Evolutionary conservation across 2,888 invertebrate species (phyloP).

Genomic region (Lydus trimaculatus): DNA sequence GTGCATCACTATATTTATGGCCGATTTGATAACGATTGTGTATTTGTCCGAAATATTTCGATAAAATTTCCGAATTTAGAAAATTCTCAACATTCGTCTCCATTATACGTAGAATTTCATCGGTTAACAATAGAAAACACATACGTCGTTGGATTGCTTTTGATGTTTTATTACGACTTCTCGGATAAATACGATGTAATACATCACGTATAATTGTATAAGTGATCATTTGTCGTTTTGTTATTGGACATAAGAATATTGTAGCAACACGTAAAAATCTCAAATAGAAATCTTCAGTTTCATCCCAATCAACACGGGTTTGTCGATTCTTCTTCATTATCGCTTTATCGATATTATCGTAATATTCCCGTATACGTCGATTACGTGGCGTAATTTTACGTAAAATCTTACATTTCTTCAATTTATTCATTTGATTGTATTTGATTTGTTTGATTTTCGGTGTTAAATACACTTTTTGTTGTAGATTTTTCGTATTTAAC

Average conservation of each 20-base stretch:
- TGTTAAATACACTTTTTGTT: conserved; percentile 28
- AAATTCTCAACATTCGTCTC: conserved; percentile 33
- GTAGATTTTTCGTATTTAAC: conserved; percentile 14
- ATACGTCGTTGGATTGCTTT: conserved; percentile 71
- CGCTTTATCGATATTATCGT: conserved; percentile 70
- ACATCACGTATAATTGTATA: conserved; percentile 65
- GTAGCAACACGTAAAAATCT: conserved; percentile 72
- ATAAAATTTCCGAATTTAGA: conserved; percentile 36
- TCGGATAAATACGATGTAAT: conserved; percentile 61
- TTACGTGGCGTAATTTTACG: conserved; percentile 29
- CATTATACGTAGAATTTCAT: conserved; percentile 22
- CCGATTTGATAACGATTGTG: conserved; percentile 17
- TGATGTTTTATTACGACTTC: conserved; percentile 72
- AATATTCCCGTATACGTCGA: conserved; percentile 43
- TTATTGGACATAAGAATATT: conserved; percentile 63
- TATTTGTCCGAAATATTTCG: conserved; percentile 36
- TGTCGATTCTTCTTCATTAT: conserved; percentile 65
- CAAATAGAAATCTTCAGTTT: conserved; percentile 73
- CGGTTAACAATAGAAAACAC: conserved; percentile 62
- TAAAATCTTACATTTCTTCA: conserved; percentile 26
- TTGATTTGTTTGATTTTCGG: conserved; percentile 7
- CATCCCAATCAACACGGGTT: conserved; percentile 69
- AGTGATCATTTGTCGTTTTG: conserved; percentile 58
- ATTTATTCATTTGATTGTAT: conserved; percentile 7
- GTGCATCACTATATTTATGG: conserved; percentile 18